A percentile compares a stretch with the other conserved stretches of the same genome.
Conservation (phyloP, 2,888 invertebrate genomes). For the Heliconius erato region DNA sequence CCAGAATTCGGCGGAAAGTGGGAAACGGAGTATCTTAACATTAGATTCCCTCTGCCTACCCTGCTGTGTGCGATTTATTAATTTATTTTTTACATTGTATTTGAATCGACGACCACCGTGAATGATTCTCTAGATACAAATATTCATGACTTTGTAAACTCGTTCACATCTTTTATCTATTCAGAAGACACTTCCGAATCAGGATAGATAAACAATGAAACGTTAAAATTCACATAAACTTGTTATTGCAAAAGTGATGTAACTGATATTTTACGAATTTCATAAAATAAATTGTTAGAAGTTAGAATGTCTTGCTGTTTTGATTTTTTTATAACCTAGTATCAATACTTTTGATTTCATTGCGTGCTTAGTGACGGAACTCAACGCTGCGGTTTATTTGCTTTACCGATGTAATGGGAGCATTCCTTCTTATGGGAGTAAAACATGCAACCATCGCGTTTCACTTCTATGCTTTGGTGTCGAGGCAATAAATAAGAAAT, state of each 20-base stretch:
- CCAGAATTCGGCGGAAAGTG: no score
- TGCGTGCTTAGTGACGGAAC: neutral
- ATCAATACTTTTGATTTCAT: no score
- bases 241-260: neutral
- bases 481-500: no score
- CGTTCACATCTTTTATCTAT: neutral
- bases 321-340: neutral
- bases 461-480: neutral
- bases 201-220: constrained; percentile 39
- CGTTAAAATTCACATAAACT: constrained; percentile 34
- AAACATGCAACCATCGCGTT: neutral
- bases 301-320: neutral
- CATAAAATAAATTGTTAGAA: neutral
- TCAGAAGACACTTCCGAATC: neutral
- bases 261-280: neutral
- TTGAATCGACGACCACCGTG: neutral
- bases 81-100: no score
- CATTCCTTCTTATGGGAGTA: neutral
- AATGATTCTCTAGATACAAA: neutral
- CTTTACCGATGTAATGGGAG: neutral
- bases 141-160: neutral
- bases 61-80: no score
- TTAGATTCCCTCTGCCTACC: no score
- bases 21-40: no score
- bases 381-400: neutral